phyloP scores from a whole-genome alignment of 2,113 vertebrate species.

The Elaphurus davidianus region DNA sequence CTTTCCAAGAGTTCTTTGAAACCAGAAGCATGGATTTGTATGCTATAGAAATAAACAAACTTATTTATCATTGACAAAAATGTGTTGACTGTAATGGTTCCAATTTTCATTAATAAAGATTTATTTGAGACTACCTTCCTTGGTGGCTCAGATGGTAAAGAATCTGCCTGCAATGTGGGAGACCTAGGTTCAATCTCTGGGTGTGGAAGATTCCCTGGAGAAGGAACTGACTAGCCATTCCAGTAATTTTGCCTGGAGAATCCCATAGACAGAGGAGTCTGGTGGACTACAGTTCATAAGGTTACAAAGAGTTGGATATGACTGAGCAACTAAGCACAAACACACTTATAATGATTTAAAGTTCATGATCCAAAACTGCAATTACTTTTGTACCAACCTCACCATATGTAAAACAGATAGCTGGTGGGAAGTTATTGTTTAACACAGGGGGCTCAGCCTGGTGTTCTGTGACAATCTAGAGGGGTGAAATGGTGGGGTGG shows the following conservation, averaged over 20 bases:
- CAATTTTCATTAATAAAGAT: background rate
- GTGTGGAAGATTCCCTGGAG: background rate
- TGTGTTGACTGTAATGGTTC: background rate
- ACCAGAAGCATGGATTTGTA: background rate
- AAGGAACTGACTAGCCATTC: background rate
- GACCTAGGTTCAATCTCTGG: background rate
- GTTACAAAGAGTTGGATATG: background rate
- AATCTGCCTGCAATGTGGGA: background rate
- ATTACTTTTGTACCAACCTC: background rate
- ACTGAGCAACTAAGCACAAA: background rate
- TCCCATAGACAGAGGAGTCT: background rate
- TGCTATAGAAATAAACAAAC: background rate
- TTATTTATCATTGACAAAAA: background rate
- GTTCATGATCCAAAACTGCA: background rate
- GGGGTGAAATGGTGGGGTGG: background rate
- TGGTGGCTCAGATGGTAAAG: background rate
- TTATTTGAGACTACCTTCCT: background rate
- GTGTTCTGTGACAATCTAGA: background rate
- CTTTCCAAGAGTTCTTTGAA: background rate
- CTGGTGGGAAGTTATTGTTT: background rate
- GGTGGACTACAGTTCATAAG: background rate
- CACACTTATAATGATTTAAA: background rate
- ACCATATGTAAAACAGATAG: background rate
- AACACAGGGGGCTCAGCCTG: background rate
- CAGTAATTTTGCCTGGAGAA: background rate